A percentile compares a stretch with the other conserved stretches of the same genome.
phyloP scores from a whole-genome alignment of 2,888 invertebrate species.

The Bursaphelenchus okinawaensis region DNA sequence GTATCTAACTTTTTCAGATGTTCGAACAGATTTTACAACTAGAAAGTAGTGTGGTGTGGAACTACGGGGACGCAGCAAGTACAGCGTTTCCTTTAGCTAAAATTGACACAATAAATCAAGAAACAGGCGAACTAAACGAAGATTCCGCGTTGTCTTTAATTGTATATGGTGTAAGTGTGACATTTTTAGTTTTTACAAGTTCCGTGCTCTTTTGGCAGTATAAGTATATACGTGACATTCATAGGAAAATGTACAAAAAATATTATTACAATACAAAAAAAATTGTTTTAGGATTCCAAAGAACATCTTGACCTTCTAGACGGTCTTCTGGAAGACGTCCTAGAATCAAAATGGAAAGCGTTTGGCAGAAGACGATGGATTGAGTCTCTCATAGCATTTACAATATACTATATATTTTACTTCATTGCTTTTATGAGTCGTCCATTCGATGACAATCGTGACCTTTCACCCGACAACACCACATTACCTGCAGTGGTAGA shows the following conservation, averaged over 20 bases:
- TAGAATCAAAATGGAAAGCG: conserved; percentile 95
- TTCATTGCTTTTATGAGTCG: conserved; percentile 80
- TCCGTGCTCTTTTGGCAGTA: no score
- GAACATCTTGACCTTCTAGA: conserved; percentile 91
- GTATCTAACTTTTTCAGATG: conserved; percentile 63
- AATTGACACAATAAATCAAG: conserved; percentile 87
- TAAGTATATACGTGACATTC: no score
- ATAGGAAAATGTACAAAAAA: no score
- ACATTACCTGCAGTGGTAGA: not conserved
- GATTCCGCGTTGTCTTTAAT: conserved; percentile 90
- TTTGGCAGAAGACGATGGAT: conserved; percentile 72
- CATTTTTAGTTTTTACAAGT: no score
- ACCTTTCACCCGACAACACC: not conserved
- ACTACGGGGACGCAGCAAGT: conserved; percentile 72
- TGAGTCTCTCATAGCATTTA: conserved; percentile 75
- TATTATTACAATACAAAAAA: not conserved
- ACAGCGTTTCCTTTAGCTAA: conserved; percentile 83
- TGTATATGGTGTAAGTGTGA: conserved; percentile 80
- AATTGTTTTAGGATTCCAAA: conserved; percentile 68
- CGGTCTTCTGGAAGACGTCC: conserved; percentile 82
- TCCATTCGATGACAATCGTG: conserved; percentile 60
- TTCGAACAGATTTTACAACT: conserved; percentile 94
- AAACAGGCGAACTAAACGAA: conserved; percentile 85
- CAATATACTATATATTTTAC: conserved; percentile 81
- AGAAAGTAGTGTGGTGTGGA: conserved; percentile 94